A percentile compares a stretch with the other conserved stretches of the same genome.
Conservation (phyloP, 2,888 invertebrate genomes). For the Spisula solida region DNA sequence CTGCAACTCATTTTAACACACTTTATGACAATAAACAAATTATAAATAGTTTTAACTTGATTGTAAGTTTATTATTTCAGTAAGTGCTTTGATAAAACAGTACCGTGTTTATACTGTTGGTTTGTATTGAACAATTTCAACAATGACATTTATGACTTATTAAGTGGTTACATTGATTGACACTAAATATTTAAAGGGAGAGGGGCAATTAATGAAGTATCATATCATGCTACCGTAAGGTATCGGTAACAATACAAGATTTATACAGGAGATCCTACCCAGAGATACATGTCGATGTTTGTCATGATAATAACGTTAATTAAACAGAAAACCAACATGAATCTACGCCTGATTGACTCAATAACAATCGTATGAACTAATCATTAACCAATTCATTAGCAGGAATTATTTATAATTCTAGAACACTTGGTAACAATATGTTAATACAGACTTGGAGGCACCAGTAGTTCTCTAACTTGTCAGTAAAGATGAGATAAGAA, state of each 20-base stretch:
- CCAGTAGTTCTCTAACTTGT: neutral
- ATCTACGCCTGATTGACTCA: neutral
- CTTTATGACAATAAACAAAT: no score
- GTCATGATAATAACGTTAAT: neutral
- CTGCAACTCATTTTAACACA: no score
- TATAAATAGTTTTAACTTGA: no score
- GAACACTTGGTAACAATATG: neutral
- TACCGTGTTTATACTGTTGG: no score
- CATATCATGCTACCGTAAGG: no score
- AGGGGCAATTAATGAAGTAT: no score
- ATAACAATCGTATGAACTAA: neutral
- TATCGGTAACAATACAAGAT: neutral
- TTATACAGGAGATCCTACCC: neutral
- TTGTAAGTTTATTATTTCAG: no score
- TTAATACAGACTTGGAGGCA: neutral
- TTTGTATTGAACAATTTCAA: no score
- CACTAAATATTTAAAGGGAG: no score
- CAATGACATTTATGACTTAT: no score
- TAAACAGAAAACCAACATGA: neutral
- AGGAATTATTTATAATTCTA: constrained; percentile 7
- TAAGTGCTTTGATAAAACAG: no score
- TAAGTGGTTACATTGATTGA: no score
- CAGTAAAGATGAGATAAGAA: neutral
- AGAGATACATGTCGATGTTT: neutral
- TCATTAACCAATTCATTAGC: neutral